A percentile compares a stretch with the other conserved stretches of the same genome.
phyloP scores from a whole-genome alignment of 1,140 invertebrate species.

The Ridgeia piscesae region DNA sequence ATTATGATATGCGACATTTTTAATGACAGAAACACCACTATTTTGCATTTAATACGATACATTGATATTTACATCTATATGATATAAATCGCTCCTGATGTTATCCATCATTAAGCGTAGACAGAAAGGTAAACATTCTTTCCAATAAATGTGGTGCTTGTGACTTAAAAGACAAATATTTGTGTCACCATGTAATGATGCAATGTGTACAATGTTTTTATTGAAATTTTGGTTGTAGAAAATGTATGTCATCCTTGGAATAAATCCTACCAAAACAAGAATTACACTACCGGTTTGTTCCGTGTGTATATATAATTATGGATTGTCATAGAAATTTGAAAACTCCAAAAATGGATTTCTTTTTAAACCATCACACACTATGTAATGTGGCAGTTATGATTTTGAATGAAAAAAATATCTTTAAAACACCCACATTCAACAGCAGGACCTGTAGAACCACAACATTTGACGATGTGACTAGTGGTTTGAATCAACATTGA shows the following conservation, averaged over 20 bases:
- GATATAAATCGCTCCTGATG: not conserved
- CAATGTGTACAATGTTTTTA: not conserved
- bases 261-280: not conserved
- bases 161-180: not conserved
- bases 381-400: too few relatives aligned
- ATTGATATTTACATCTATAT: not conserved
- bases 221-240: not conserved
- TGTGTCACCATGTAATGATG: not conserved
- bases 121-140: not conserved
- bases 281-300: not conserved
- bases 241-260: not conserved
- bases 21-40: not conserved
- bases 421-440: too few relatives aligned
- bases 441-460: too few relatives aligned
- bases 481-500: too few relatives aligned
- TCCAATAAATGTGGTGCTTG: not conserved
- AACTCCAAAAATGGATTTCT: too few relatives aligned
- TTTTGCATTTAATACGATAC: constrained; percentile 1
- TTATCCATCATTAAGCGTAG: not conserved
- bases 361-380: too few relatives aligned
- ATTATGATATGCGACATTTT: not conserved
- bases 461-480: too few relatives aligned
- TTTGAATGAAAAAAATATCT: too few relatives aligned
- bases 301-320: not conserved
- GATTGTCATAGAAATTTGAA: too few relatives aligned